Conservation (phyloP, 2,113 vertebrate genomes). For the Chamaea fasciata region DNA sequence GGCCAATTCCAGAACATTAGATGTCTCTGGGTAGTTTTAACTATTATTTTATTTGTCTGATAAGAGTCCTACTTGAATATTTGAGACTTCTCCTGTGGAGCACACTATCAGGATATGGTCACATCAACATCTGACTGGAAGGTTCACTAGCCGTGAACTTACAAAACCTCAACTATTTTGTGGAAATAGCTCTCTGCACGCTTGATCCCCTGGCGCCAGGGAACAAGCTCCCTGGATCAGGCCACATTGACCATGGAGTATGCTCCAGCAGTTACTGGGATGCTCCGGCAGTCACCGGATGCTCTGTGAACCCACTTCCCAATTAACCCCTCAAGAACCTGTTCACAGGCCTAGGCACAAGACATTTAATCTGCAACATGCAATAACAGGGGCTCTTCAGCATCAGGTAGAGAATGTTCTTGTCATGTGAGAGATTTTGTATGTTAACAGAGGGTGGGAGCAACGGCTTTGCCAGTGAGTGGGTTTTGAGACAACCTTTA, state of each 20-base stretch:
- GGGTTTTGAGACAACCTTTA: neutral
- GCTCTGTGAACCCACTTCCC: neutral
- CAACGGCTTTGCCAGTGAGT: neutral
- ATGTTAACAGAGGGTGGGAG: neutral
- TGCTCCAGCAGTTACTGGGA: neutral
- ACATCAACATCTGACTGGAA: neutral
- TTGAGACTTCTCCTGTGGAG: neutral
- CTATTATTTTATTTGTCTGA: neutral
- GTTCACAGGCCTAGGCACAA: neutral
- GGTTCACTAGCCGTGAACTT: neutral
- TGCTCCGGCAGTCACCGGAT: neutral
- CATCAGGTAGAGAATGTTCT: neutral
- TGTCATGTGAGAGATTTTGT: neutral
- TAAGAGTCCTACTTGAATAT: neutral
- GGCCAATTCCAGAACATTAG: neutral
- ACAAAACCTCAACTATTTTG: neutral
- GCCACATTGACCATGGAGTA: neutral
- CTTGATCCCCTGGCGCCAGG: neutral
- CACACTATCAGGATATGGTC: neutral
- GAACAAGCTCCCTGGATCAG: neutral
- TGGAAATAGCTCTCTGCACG: neutral
- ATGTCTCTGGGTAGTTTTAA: neutral
- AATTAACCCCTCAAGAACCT: neutral
- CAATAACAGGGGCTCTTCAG: neutral
- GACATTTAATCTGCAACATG: neutral